A percentile compares a stretch with the other conserved stretches of the same genome.
phyloP scores from a whole-genome alignment of 2,888 invertebrate species.

The Napeogenes sylphis region DNA sequence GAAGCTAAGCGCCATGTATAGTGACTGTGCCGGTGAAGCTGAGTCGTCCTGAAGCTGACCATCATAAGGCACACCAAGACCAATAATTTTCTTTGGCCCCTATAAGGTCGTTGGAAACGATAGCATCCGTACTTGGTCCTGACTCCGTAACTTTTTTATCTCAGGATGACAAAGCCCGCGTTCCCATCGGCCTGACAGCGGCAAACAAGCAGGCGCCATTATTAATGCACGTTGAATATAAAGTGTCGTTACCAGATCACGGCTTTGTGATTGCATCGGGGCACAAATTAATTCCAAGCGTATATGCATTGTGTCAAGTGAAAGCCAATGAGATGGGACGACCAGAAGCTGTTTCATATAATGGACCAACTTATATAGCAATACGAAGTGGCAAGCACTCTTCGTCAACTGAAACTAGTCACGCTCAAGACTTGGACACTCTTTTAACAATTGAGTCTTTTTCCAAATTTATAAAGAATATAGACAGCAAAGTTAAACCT shows the following conservation, averaged over 20 bases:
- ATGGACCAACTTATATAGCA: slow-evolving; percentile 22
- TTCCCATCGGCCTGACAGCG: slow-evolving; percentile 17
- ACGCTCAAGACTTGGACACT: not conserved
- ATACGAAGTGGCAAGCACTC: slow-evolving; percentile 27
- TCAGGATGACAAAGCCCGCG: slow-evolving; percentile 20
- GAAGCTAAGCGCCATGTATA: slow-evolving; percentile 29
- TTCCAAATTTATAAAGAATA: slow-evolving; percentile 6
- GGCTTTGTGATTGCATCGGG: slow-evolving; percentile 25
- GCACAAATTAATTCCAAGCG: slow-evolving; percentile 26
- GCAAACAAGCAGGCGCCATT: slow-evolving; percentile 19
- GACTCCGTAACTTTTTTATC: no score
- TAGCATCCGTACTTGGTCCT: no score
- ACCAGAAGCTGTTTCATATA: slow-evolving; percentile 23
- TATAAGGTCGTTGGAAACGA: slow-evolving; percentile 16
- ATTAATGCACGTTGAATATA: slow-evolving; percentile 24
- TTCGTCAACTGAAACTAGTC: slow-evolving; percentile 23
- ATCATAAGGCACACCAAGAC: slow-evolving; percentile 24
- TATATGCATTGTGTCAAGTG: slow-evolving; percentile 26
- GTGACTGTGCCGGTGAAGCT: slow-evolving; percentile 31
- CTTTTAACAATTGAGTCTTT: not conserved
- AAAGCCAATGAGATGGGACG: slow-evolving; percentile 27
- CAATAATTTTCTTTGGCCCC: slow-evolving; percentile 18
- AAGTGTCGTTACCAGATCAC: slow-evolving; percentile 25
- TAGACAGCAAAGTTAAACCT: slow-evolving; percentile 26
- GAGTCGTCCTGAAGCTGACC: slow-evolving; percentile 29